phyloP scores from a whole-genome alignment of 2,888 invertebrate genomes.

The Andricus quercusramuli region DNA sequence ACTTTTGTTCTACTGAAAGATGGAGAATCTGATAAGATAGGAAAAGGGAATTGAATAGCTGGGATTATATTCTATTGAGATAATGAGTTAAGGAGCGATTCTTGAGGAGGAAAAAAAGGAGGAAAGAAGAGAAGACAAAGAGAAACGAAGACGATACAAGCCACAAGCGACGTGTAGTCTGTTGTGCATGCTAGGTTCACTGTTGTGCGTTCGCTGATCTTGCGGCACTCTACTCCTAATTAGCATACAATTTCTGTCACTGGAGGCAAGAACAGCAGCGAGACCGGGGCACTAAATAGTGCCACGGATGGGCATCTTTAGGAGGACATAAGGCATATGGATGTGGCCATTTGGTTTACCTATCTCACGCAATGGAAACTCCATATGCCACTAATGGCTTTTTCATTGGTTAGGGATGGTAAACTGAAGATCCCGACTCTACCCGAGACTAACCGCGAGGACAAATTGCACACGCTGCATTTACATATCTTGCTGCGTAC shows the following conservation, averaged over 20 bases:
- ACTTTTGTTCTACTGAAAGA: slow-evolving; percentile 17
- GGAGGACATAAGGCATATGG: slow-evolving; percentile 41
- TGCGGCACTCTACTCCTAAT: slow-evolving; percentile 60
- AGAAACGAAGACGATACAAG: slow-evolving; percentile 45
- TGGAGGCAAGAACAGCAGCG: slow-evolving; percentile 50
- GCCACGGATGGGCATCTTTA: slow-evolving; percentile 49
- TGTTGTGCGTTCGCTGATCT: slow-evolving; percentile 34
- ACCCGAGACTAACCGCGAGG: slow-evolving; percentile 51
- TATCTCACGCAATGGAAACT: slow-evolving; percentile 5
- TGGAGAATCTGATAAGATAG: slow-evolving; percentile 13
- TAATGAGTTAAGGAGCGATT: slow-evolving; percentile 35
- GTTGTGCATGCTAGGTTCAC: slow-evolving; percentile 41
- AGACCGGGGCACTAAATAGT: slow-evolving; percentile 56
- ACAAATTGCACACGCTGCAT: slow-evolving; percentile 69
- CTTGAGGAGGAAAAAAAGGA: slow-evolving; percentile 39
- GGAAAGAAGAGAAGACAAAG: slow-evolving; percentile 36
- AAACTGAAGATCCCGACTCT: slow-evolving; percentile 11
- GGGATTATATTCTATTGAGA: slow-evolving; percentile 33
- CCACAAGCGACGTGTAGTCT: slow-evolving; percentile 42
- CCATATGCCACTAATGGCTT: slow-evolving; percentile 6
- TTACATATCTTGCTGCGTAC: slow-evolving; percentile 66
- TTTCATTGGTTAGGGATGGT: slow-evolving; percentile 19
- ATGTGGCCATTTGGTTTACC: slow-evolving; percentile 34
- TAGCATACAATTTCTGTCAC: slow-evolving; percentile 73
- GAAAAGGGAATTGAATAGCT: slow-evolving; percentile 21